Base-by-base conservation (phyloP, 2,113 vertebrate genomes). In the Chauna torquata region DNA sequence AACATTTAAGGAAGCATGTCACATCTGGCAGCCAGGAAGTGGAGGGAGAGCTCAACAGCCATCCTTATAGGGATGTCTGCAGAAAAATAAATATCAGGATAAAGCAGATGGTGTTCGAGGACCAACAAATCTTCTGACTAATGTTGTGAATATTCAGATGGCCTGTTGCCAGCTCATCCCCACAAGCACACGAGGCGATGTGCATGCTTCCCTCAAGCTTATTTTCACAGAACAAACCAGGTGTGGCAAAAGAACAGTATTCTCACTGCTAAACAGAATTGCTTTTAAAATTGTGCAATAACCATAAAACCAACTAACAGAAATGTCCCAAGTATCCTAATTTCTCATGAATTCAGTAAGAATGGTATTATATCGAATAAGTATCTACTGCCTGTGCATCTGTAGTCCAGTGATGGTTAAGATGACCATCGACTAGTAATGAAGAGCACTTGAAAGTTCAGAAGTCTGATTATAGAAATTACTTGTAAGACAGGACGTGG, bases 151-250 rank as follows among this genome's bases (percentile, higher is more conserved):
- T 70, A 5, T 28, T 82, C 55, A 10, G 32, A 17, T 6, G 49
- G 45, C 38, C 58, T 13, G 1, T 16, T 32, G 50, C 58, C 38
- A 65, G 1, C 13, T 57, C 66, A 2, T 1, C 45, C 76, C 40
- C 28, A 70, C 28, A 45, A 69, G 44, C 28, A 7, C 1, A 4
- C 28, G 20, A 12, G 40, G 19, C 1, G 8, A 42, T 0, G 5
- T 4, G 27, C 14, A 1, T 10, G 6, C 57, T 81, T 82, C 50
- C 30, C 40, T 70, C 34, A 4, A 25, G 57, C n/a, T 25, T 32
- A 16, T 47, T 90, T 62, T 45, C 45, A 40, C 9, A 28, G 70
- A 42, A 18, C 45, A 54, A 87, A 40, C 16, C 79, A 90, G 47
- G 62, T 47, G 47, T 34, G 58, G 52, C 20, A 65, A 40, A 62